Conservation (phyloP, 35 echinoderm and acorn worm species). For the Chiridota heheva region DNA sequence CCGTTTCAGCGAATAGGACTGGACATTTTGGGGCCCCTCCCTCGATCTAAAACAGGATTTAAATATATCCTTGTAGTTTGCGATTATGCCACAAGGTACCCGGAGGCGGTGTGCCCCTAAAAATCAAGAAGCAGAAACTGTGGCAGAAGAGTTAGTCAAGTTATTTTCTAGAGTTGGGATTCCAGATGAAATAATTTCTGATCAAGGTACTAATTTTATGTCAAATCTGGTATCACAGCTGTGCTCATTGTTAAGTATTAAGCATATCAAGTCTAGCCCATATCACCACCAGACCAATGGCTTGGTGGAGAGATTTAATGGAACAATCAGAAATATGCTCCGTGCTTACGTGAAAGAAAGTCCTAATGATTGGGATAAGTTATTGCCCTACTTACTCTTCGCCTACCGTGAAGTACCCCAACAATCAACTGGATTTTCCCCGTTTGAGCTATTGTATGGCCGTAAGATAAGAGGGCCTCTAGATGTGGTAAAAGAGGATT, state of each 20-base stretch:
- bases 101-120: conserved; percentile 26
- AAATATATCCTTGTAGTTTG: conserved; percentile 29
- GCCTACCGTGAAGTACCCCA: conserved; percentile 62
- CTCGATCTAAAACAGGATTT: conserved; percentile 14
- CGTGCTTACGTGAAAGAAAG: conserved; percentile 4
- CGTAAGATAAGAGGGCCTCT: conserved; percentile 34
- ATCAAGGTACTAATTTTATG: conserved; percentile 41
- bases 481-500: conserved; percentile 23
- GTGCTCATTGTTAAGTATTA: too few relatives aligned
- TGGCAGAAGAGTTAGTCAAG: conserved; percentile 31
- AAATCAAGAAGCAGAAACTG: conserved; percentile 17
- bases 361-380: conserved; percentile 50
- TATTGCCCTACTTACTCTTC: conserved; percentile 50
- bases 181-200: conserved; percentile 17
- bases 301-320: conserved; percentile 52
- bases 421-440: conserved; percentile 6
- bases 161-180: conserved; percentile 31
- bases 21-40: conserved; percentile 22
- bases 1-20: conserved; percentile 14
- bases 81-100: conserved; percentile 50
- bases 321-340: conserved; percentile 54
- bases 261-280: conserved; percentile 11
- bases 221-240: conserved; percentile 22
- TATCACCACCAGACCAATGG: conserved; percentile 54
- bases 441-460: conserved; percentile 48